phyloP scores from a whole-genome alignment of 2,888 invertebrate genomes.

The Drosophila anomelani region DNA sequence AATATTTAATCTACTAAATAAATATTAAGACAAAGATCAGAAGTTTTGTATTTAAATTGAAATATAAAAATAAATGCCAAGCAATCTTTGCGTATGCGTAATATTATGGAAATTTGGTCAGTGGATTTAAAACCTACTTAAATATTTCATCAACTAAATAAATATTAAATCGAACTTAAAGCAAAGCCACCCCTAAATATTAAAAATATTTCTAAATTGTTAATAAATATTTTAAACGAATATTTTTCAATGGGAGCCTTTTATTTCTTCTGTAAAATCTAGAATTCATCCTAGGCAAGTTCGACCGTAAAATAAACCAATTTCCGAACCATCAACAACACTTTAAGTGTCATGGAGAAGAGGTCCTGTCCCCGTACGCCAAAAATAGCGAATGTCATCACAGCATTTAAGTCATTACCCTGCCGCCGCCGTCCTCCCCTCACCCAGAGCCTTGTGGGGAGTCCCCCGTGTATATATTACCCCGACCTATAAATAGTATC shows the following conservation, averaged over 20 bases:
- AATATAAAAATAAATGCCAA: too few relatives aligned
- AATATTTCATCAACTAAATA: background rate
- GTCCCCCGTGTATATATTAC: constrained; percentile 5
- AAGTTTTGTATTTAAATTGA: background rate
- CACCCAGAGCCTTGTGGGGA: background rate
- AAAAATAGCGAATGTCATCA: constrained; percentile 35
- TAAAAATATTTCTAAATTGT: background rate
- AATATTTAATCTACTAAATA: background rate
- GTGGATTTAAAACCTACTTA: background rate
- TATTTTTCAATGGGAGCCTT: background rate
- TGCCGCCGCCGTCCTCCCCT: background rate
- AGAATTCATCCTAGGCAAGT: background rate
- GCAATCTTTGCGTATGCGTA: too few relatives aligned
- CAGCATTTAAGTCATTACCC: constrained; percentile 23
- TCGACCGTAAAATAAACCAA: background rate
- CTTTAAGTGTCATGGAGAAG: constrained; percentile 16
- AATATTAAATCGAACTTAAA: background rate
- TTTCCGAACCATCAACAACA: constrained; percentile 13
- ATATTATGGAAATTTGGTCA: background rate
- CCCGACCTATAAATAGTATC: constrained; percentile 1
- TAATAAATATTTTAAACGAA: too few relatives aligned
- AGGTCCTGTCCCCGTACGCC: constrained; percentile 2
- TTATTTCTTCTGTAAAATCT: background rate
- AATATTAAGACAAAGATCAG: background rate
- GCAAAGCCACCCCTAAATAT: background rate